A percentile compares a stretch with the other conserved stretches of the same genome.
Conservation (phyloP, 2,113 vertebrate genomes). For the Pollachius pollachius region DNA sequence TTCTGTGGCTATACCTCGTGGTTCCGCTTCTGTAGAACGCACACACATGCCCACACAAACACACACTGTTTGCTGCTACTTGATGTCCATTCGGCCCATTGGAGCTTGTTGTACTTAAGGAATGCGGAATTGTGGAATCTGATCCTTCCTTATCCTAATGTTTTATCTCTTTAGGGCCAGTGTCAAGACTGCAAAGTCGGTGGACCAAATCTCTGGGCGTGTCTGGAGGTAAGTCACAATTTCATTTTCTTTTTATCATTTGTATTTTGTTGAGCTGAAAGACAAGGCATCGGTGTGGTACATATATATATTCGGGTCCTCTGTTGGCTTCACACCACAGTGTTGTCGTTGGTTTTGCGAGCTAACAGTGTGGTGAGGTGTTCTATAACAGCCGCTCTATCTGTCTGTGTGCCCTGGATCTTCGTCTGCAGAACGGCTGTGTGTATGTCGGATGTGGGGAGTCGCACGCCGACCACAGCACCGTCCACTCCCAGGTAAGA, state of each 20-base stretch:
- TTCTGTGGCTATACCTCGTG: neutral
- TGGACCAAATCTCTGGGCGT: conserved; percentile 98
- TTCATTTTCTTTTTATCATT: neutral
- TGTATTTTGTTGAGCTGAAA: too few species aligned
- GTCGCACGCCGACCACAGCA: conserved; percentile 95
- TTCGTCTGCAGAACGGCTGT: conserved; percentile 82
- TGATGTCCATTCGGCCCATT: neutral
- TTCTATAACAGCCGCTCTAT: neutral
- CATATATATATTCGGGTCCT: too few species aligned
- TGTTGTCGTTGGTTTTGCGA: too few species aligned
- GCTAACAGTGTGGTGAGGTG: too few species aligned
- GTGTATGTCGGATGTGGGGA: conserved; percentile 96
- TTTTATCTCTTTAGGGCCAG: conserved; percentile 72
- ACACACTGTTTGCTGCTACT: too few species aligned
- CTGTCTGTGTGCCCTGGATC: neutral
- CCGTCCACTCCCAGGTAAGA: conserved; percentile 94
- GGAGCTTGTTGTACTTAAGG: neutral
- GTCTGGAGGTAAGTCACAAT: conserved; percentile 84
- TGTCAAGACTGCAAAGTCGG: conserved; percentile 95
- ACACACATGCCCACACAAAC: too few species aligned
- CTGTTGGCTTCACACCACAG: too few species aligned
- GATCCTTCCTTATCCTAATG: too few species aligned
- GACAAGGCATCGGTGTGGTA: too few species aligned
- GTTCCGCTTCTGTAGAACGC: neutral
- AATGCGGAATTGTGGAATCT: neutral